Conservation (phyloP, 2,113 vertebrate genomes). For the Lasiurus cinereus region DNA sequence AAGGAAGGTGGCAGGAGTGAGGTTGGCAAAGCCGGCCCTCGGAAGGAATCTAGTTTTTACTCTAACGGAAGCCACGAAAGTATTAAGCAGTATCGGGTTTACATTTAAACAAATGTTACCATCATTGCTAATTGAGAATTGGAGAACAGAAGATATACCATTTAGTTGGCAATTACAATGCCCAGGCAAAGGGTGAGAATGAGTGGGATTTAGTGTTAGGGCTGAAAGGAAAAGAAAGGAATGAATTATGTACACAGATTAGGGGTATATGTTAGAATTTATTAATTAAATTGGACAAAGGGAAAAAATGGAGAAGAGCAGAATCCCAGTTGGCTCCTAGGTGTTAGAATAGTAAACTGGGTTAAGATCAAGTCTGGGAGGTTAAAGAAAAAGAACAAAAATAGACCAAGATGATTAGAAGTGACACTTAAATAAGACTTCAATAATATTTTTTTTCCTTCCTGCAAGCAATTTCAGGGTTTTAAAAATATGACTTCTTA, state of each 20-base stretch:
- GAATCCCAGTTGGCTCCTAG: not conserved
- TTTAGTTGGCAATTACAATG: not conserved
- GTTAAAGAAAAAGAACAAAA: slow-evolving; percentile 50
- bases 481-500: slow-evolving; percentile 28
- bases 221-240: not conserved
- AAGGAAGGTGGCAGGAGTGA: not conserved
- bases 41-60: not conserved
- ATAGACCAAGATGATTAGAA: not conserved
- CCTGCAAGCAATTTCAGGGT: slow-evolving; percentile 1
- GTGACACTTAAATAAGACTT: not conserved
- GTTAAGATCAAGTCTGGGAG: not conserved
- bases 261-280: not conserved
- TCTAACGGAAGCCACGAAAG: not conserved
- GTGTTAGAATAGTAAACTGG: not conserved
- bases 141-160: not conserved
- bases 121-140: not conserved
- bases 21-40: not conserved
- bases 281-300: not conserved
- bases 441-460: not conserved
- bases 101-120: not conserved
- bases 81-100: not conserved
- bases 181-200: not conserved
- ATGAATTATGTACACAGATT: not conserved
- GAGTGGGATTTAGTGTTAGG: not conserved
- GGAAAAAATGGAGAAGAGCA: not conserved